Evolutionary conservation across 1,140 invertebrate species (phyloP).

Genomic region (Drosophila bifasciata): DNA sequence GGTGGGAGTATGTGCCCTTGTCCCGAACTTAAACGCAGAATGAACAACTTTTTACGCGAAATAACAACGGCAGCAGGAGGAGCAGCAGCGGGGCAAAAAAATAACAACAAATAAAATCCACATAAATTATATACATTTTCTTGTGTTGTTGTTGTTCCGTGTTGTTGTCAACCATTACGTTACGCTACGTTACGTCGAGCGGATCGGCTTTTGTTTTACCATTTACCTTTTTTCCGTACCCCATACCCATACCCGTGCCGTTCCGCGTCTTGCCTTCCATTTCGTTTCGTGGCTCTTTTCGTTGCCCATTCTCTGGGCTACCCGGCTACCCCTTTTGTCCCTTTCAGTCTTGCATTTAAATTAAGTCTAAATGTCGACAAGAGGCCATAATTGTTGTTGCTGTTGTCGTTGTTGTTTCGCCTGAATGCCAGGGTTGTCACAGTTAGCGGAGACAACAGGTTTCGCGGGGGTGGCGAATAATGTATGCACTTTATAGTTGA

Average conservation of each 20-base stretch:
- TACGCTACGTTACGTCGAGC: slow-evolving; percentile 74
- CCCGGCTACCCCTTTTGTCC: slow-evolving; percentile 23
- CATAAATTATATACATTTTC: slow-evolving; percentile 73
- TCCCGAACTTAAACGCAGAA: slow-evolving; percentile 75
- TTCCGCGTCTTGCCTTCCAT: slow-evolving; percentile 14
- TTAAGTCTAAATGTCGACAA: slow-evolving; percentile 81
- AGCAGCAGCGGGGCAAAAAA: slow-evolving; percentile 10
- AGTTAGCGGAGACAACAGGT: slow-evolving; percentile 47
- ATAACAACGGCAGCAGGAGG: slow-evolving; percentile 26
- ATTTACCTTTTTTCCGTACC: slow-evolving; percentile 5
- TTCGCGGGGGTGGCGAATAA: slow-evolving; percentile 31
- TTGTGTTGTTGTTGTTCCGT: slow-evolving; percentile 35
- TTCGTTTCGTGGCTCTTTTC: neutral
- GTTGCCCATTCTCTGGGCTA: neutral
- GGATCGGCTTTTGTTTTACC: slow-evolving; percentile 69
- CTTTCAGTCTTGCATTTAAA: slow-evolving; percentile 73
- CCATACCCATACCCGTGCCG: no score
- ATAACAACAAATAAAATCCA: slow-evolving; percentile 67
- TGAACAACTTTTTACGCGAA: slow-evolving; percentile 65
- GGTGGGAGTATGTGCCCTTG: slow-evolving; percentile 67
- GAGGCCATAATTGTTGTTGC: slow-evolving; percentile 59
- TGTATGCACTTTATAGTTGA: slow-evolving; percentile 32
- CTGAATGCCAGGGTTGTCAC: slow-evolving; percentile 51
- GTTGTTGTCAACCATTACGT: slow-evolving; percentile 70
- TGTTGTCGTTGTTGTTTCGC: slow-evolving; percentile 40